Percentiles rank a stretch among this genome's conserved stretches.
Evolutionary conservation across 2,888 invertebrate genomes (phyloP).

Genomic region (Eupithecia subfuscata): DNA sequence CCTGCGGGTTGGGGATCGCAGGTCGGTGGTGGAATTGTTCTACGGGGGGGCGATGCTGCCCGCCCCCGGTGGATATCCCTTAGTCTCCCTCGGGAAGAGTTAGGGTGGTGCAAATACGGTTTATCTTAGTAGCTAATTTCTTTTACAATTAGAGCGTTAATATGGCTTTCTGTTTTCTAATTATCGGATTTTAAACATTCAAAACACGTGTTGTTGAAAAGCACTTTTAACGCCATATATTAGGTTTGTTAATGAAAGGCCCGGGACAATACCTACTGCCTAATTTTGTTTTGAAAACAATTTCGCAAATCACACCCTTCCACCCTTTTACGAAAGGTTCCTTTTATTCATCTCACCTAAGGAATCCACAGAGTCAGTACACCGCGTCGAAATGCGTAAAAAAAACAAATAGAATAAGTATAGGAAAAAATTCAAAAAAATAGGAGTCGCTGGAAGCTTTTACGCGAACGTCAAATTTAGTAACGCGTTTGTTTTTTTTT

Average conservation of each 20-base stretch:
- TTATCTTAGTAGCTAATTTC: not conserved
- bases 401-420: not conserved
- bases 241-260: not conserved
- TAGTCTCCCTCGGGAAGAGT: too few species aligned
- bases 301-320: not conserved
- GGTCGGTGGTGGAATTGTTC: too few species aligned
- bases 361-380: not conserved
- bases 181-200: not conserved
- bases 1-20: too few species aligned
- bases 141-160: not conserved
- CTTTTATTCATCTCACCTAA: not conserved
- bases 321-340: not conserved
- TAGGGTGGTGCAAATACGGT: not conserved
- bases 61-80: too few species aligned
- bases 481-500: not conserved
- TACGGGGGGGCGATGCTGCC: too few species aligned
- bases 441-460: not conserved
- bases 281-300: constrained; percentile 13
- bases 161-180: not conserved
- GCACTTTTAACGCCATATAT: not conserved
- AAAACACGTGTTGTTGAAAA: constrained; percentile 8
- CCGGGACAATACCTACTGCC: not conserved
- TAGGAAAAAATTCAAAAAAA: not conserved
- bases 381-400: not conserved
- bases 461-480: not conserved